Base-by-base conservation (phyloP, 2,113 vertebrate species). In the Nycticorax nycticorax region DNA sequence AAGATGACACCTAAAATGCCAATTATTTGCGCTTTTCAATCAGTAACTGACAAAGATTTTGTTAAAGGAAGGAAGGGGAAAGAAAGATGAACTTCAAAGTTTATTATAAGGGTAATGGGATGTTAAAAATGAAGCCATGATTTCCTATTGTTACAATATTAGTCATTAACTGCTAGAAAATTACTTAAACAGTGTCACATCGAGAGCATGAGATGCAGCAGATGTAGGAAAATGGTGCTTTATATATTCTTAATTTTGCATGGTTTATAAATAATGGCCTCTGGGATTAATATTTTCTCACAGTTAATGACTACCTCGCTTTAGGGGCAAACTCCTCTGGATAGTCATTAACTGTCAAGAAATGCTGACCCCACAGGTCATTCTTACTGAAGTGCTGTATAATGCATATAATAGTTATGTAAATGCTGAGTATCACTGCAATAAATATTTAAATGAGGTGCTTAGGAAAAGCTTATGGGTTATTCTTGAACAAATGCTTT, bases 301-400 rank as follows among this genome's bases (percentile, higher is more conserved):
- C 33, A 60, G 47, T 93, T 91, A 93, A 97, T 83, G 47, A 72
- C 26, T 75, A 47, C 23, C 45, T 77, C 4, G 2, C 32, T 95
- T 80, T 85, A 80, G 50, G 47, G 50, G 27, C 66, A 87, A 67
- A 74, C 13, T 93, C 27, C 69, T 89, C 71, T 69, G 45, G 77
- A 79, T 62, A 92, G 56, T 88, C 67, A 93, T 96, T 93, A 94
- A 76, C 85, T 88, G 74, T 53, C 83, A 92, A 92, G 82, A 95
- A 96, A 88, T 64, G 75, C 43, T 89, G 77, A 96, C 60, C 92
- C 63, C 55, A 93, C 30, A 85, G 80, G 90, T 93, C 90, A 91
- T 79, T 95, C 66, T 85, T 60, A 94, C 45, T 81, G 52, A 92
- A 91, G 35, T 78, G 56, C 27, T 94, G 71, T 75, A 84, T 74